Conservation (phyloP, 2,888 invertebrate species). For the Scaptomyza tumidula region DNA sequence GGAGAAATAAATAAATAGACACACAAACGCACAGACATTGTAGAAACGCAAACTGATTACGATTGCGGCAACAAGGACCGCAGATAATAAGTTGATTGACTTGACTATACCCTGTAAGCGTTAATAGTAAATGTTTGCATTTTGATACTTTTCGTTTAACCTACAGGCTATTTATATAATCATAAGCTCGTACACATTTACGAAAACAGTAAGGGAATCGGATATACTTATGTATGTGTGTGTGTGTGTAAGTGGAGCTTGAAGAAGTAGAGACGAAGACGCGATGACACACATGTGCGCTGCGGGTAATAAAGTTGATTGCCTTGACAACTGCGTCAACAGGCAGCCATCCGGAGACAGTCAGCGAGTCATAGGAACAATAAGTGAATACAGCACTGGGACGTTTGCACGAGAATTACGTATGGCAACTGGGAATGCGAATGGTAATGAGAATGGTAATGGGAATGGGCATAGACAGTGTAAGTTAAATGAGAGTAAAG, state of each 20-base stretch:
- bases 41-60: conserved; percentile 25
- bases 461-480: not conserved
- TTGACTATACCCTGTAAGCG: not conserved
- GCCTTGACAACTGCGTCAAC: conserved; percentile 70
- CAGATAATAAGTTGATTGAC: not conserved
- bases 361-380: conserved; percentile 6
- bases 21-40: conserved; percentile 5
- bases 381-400: conserved; percentile 13
- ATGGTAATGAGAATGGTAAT: not conserved
- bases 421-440: not conserved
- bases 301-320: conserved; percentile 69
- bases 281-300: conserved; percentile 59
- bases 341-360: conserved; percentile 29
- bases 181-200: conserved; percentile 5
- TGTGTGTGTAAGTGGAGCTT: not conserved
- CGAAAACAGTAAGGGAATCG: not conserved
- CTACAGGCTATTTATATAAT: conserved; percentile 5
- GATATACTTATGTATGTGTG: no score
- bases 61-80: conserved; percentile 14
- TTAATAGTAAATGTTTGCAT: not conserved
- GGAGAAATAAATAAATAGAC: conserved; percentile 20
- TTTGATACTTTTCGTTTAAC: not conserved
- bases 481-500: not conserved
- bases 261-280: not conserved
- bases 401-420: not conserved